Evolutionary conservation across 2,888 invertebrate species (phyloP), one percentile per base, ranked within the genome.

Genomic region (Papilio gigon): DNA sequence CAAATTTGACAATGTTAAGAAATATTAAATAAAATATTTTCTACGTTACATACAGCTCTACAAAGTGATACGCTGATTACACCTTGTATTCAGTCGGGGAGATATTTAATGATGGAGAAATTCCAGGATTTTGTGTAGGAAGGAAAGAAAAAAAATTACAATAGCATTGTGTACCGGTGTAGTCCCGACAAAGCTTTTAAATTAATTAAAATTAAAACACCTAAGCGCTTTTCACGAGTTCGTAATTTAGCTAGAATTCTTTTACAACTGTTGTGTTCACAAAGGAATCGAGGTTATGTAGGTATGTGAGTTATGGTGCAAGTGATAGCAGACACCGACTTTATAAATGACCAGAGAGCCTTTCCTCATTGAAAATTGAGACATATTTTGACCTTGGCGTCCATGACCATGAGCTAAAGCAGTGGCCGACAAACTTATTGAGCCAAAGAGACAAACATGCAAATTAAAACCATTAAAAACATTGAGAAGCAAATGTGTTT

Each of bases 121-220:
- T 65, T 58, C 71, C 71, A 72, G 74, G 72, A 76, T 75, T 76
- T 78, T 75, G 66, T 73, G 73, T 74, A 73, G 72, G 71, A 65
- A 68, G 65, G 71, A 70, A 72, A 76, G 78, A 77, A 74, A 56
- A 50, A 56, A 56, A 56, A 8, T 30, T 56, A 30, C 73, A 75
- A 73, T 75, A 66, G 71, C 67, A 75, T 76, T 76, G 75, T 75
- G 68, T 71, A 65, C 70, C 73, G 68, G 67, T 30, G 17, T 30
- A 75, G 75, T 75, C 60, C 64, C 77, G 67, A 70, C 74, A 75
- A 75, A 81, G 83, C 84, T 86, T 82, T 87, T 87, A 84, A 88
- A 88, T 88, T 88, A 88, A 89, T 89, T 89, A 88, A 65, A 88
- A 89, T 89, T 89, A 88, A 65, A 86, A 82, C 81, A 83, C 83